Percentiles rank a stretch among this genome's conserved stretches.
Conservation (phyloP, 2,888 invertebrate species). For the Panopea generosa region DNA sequence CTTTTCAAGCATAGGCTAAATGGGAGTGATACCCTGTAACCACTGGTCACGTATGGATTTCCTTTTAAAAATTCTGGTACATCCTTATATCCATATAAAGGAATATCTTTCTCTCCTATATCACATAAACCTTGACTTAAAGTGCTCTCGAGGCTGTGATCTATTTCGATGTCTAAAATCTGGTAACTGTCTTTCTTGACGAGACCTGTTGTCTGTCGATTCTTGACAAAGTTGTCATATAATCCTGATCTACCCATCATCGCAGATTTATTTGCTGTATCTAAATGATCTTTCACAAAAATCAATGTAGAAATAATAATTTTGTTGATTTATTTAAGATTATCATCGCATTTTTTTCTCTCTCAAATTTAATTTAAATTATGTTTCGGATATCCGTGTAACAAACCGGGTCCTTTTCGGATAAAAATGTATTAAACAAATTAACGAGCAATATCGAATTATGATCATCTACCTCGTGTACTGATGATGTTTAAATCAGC, state of each 20-base stretch:
- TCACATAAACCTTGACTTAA: constrained; percentile 73
- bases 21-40: constrained; percentile 90
- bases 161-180: constrained; percentile 79
- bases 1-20: constrained; percentile 88
- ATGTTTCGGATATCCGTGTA: too few species aligned
- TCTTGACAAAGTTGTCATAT: constrained; percentile 64
- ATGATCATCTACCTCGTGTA: too few species aligned
- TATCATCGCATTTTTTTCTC: too few species aligned
- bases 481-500: too few species aligned
- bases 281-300: too few species aligned
- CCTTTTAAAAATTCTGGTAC: constrained; percentile 94
- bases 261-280: background rate
- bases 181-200: constrained; percentile 61
- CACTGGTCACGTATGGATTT: constrained; percentile 93
- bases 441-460: too few species aligned
- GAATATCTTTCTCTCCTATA: constrained; percentile 69
- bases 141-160: constrained; percentile 66
- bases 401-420: too few species aligned
- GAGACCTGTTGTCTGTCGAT: constrained; percentile 46
- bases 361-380: too few species aligned
- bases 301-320: too few species aligned
- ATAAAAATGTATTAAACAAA: too few species aligned
- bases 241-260: constrained; percentile 64
- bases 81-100: constrained; percentile 85
- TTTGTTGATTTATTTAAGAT: too few species aligned